Evolutionary conservation across 1,140 invertebrate species (phyloP), one percentile per base, ranked within the genome.

Genomic region (Leptinotarsa lineolata): DNA sequence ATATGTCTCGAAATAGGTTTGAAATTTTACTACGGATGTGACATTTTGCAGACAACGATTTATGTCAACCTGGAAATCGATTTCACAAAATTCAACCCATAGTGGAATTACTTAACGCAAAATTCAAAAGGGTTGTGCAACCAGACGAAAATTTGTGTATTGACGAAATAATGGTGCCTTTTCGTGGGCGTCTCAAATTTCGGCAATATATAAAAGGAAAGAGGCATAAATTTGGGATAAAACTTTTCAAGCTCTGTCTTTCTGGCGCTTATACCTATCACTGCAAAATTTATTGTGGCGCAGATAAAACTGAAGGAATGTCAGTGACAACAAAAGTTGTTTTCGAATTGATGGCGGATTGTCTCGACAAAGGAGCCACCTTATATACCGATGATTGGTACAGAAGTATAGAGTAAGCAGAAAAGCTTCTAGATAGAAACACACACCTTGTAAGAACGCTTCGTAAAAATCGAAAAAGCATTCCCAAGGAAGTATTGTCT

Each of bases 401-500:
- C 72, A 83, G 79, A 58, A 85, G 85, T 77, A 76, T 86, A 70
- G 39, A 81, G 66, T 77, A 87, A 69, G 83, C 85, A 68, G 69
- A 84, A 68, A 77, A 79, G 77, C 76, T 86, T 76, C 72, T 86
- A 72, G 70, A 81, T 46, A 83, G 80, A 71, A 79, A 87, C 73
- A 88, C 73, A 88, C 84, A 88, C 83, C 79, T 85, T 11, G 76
- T 85, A 75, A 84, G 85, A 72, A 87, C 84, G 73, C 60, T 87
- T 73, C 75, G 79, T 66, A 78, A 79, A 75, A 85, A 84, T 74
- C 70, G 80, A 72, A 83, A 81, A 77, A 75, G 77, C 72, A 77
- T 83, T 22, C 81, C 83, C 39, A 80, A 82, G 72, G 75, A 78
- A 67, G 76, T 85, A 11, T 76, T 83, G 69, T 70, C 75, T 60